Conservation (phyloP, 2,797 vertebrate genomes). For the Anguilla pacifica region DNA sequence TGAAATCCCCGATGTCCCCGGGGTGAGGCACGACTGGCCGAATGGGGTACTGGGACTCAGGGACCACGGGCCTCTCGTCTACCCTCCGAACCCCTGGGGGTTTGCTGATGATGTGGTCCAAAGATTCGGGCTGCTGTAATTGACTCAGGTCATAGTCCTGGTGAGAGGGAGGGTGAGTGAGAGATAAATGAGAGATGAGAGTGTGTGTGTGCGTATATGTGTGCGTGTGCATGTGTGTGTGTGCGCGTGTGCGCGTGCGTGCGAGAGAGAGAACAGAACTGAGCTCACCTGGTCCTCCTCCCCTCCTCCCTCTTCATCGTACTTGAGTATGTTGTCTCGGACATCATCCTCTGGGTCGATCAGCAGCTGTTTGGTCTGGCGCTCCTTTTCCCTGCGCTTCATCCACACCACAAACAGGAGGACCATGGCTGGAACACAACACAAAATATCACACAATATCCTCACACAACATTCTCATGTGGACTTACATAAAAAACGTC, state of each 20-base stretch:
- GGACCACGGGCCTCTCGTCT: conserved; percentile 89
- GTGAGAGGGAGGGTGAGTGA: conserved; percentile 33
- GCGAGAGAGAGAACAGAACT: not conserved
- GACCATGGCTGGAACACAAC: conserved; percentile 79
- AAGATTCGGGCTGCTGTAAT: conserved; percentile 90
- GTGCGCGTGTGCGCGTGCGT: conserved; percentile 34
- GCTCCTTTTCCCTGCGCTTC: conserved; percentile 88
- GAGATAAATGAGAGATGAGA: conserved; percentile 22
- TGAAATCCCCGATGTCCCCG: conserved; percentile 95
- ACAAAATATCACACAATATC: conserved; percentile 2
- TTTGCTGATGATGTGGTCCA: conserved; percentile 90
- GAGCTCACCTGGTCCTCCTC: conserved; percentile 90
- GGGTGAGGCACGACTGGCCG: conserved; percentile 90
- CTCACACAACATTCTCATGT: not conserved
- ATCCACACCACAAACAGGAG: conserved; percentile 91
- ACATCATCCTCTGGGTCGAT: conserved; percentile 95
- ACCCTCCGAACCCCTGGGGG: conserved; percentile 86
- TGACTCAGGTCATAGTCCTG: conserved; percentile 97
- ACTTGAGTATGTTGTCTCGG: conserved; percentile 93
- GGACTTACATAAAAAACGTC: not conserved
- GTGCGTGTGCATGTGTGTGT: conserved; percentile 14
- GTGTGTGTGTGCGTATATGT: conserved; percentile 12
- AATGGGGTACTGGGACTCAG: conserved; percentile 91
- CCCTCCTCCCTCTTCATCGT: conserved; percentile 91
- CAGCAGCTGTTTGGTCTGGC: conserved; percentile 91